Conservation (phyloP, 2,888 invertebrate species). For the Oxytorus armatus region DNA sequence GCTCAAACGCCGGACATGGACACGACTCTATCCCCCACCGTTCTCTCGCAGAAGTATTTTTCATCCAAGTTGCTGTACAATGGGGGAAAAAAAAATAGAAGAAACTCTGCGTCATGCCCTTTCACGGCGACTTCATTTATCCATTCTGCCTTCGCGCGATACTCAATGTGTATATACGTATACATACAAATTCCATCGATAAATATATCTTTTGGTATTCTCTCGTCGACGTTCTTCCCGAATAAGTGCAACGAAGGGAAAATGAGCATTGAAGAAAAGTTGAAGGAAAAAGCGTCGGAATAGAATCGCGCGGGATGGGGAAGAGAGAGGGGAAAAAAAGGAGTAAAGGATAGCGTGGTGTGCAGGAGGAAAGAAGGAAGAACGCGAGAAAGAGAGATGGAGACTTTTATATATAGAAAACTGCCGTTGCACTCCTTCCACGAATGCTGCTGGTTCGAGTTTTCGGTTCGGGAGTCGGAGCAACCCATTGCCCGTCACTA, state of each 20-base stretch:
- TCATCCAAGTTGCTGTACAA: slow-evolving; percentile 1
- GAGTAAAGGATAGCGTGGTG: slow-evolving; percentile 35
- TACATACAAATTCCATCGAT: slow-evolving; percentile 50
- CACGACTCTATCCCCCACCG: slow-evolving; percentile 19
- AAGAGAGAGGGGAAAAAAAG: slow-evolving; percentile 34
- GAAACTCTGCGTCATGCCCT: background rate
- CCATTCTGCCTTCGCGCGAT: slow-evolving; percentile 3
- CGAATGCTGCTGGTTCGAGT: slow-evolving; percentile 67
- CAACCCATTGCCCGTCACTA: slow-evolving; percentile 83
- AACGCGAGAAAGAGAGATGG: slow-evolving; percentile 47
- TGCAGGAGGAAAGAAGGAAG: slow-evolving; percentile 47
- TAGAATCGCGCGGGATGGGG: slow-evolving; percentile 22
- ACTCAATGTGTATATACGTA: slow-evolving; percentile 5
- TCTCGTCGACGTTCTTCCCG: slow-evolving; percentile 47
- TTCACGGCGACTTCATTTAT: slow-evolving; percentile 39
- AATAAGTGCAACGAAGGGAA: slow-evolving; percentile 61
- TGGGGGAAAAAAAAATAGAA: slow-evolving; percentile 25
- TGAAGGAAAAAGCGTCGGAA: slow-evolving; percentile 57
- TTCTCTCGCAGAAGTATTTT: slow-evolving; percentile 56
- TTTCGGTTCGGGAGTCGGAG: slow-evolving; percentile 72
- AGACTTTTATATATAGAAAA: slow-evolving; percentile 49
- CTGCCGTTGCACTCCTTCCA: slow-evolving; percentile 69
- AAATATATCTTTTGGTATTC: slow-evolving; percentile 54
- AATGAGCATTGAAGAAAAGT: slow-evolving; percentile 56
- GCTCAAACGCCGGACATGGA: slow-evolving; percentile 46